Evolutionary conservation across 2,113 vertebrate genomes (phyloP), one percentile per base, ranked within the genome.

Genomic region (Sinocyclocheilus rhinocerous): DNA sequence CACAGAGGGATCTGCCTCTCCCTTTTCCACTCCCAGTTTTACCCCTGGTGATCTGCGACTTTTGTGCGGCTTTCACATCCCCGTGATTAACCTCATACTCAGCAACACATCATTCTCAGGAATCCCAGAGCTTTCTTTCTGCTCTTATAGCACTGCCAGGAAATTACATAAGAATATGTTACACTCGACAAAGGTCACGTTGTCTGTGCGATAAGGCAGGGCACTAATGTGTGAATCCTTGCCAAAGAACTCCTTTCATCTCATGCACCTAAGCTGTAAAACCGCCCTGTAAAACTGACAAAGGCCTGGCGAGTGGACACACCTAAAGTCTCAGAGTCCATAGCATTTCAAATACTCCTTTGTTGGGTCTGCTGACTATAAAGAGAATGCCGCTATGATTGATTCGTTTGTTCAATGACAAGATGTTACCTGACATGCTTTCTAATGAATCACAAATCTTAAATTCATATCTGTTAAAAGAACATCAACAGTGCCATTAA

Each of bases 1-100:
- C 86, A 94, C 87, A 88, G n/a, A 84, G 76, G 3, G 63, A 42
- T 42, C 42, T 26, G 55, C 84, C 90, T 85, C 81, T 50, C 61
- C 73, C 55, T 16, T 81, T 65, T 84, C 87, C 91, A 89, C 91
- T 91, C 91, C 92, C 87, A 87, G 83, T 76, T 88, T 90, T 79
- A 42, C 67, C 61, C 12, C 52, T 1, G 24, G 76, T 79, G 77
- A 88, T 81, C 67, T 20, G 7, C 13, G 16, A 24, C 72, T 48
- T 72, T 86, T 81, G 48, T 72, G 69, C 16, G 50, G 72, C 75
- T 22, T 48, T 85, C 33, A 84, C 57, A 65, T 79, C 79, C 61
- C 72, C 72, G 78, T 72, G 78, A 86, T 70, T 88, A 87, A 88
- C 81, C 84, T 70, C 70, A 79, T 77, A 78, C 63, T 85, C 90